These are phyloP conservation scores for Ondatra zibethicus DNA, from an alignment of 2,113 vertebrate genomes.

Conservation along the genomic window DNA sequence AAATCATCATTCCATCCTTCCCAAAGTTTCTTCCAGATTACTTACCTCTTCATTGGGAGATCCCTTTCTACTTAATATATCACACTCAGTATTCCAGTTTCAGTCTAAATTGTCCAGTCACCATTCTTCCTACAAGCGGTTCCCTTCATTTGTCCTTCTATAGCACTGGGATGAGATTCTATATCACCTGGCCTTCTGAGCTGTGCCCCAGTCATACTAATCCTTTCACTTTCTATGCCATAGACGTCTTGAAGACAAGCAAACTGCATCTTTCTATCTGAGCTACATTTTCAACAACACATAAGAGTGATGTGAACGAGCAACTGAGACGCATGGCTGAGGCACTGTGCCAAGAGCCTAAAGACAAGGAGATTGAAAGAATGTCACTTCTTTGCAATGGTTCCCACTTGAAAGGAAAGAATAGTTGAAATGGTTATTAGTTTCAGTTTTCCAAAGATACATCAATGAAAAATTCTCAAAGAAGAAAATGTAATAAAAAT, in stretches of 20 bases:
- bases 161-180: background rate
- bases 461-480: background rate
- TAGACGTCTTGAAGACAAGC: background rate
- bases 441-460: background rate
- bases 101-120: background rate
- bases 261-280: background rate
- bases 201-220: background rate
- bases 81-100: background rate
- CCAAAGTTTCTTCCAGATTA: background rate
- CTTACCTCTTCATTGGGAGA: background rate
- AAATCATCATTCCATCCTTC: background rate
- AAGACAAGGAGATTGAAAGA: background rate
- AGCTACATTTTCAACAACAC: background rate
- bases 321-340: background rate
- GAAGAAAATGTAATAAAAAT: conserved; percentile 43
- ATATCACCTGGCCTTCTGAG: background rate
- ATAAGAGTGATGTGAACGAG: background rate
- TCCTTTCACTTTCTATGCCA: background rate
- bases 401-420: background rate
- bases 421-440: background rate
- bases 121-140: background rate
- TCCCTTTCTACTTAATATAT: background rate
- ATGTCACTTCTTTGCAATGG: background rate
- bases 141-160: background rate
- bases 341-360: background rate